A percentile compares a stretch with the other conserved stretches of the same genome.
phyloP scores from a whole-genome alignment of 2,797 vertebrate genomes.

The Mustela erminea region DNA sequence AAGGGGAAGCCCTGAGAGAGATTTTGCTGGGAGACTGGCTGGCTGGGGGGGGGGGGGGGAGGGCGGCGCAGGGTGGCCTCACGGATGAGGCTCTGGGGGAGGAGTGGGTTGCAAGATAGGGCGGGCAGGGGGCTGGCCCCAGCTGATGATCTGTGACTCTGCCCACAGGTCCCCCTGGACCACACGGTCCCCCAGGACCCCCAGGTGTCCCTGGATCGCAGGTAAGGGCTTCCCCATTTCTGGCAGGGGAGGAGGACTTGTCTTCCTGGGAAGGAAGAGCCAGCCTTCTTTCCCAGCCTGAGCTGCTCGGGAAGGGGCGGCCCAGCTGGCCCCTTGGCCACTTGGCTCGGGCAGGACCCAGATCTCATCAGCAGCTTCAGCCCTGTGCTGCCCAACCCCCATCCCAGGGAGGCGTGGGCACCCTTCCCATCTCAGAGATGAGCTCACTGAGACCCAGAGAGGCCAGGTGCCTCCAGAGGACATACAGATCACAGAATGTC shows the following conservation, averaged over 20 bases:
- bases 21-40: neutral
- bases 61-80: rapidly evolving
- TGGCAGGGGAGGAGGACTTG: neutral
- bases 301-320: neutral
- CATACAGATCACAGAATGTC: neutral
- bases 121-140: too few relatives aligned
- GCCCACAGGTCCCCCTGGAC: slow-evolving; percentile 89
- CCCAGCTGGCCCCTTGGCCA: too few relatives aligned
- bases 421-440: neutral
- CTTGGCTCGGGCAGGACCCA: neutral
- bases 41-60: neutral
- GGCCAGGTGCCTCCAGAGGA: neutral
- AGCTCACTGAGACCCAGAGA: too few relatives aligned
- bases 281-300: neutral
- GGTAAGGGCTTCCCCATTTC: slow-evolving; percentile 77
- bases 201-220: slow-evolving; percentile 88
- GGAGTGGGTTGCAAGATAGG: too few relatives aligned
- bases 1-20: rapidly evolving
- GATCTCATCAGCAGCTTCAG: neutral
- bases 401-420: too few relatives aligned
- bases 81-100: neutral
- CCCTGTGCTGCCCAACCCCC: neutral
- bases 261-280: neutral
- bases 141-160: slow-evolving; percentile 76
- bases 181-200: slow-evolving; percentile 88